Conservation (phyloP, 2,797 vertebrate genomes). For the Aselliscus stoliczkanus region DNA sequence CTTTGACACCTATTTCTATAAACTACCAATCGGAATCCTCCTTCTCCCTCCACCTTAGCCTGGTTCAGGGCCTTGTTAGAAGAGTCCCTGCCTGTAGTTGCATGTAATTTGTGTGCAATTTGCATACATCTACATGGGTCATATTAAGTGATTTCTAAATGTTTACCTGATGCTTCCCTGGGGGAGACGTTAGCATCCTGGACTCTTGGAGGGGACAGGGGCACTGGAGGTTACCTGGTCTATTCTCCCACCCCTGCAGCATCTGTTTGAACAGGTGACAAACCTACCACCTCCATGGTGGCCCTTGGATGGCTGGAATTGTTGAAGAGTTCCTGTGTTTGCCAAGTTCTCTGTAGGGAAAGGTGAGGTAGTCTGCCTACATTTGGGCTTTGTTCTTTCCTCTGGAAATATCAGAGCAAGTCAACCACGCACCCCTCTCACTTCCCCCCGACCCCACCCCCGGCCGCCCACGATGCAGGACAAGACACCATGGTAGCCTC, state of each 20-base stretch:
- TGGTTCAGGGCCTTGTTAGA: neutral
- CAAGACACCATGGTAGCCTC: rapidly evolving
- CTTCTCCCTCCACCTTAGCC: neutral
- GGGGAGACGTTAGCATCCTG: neutral
- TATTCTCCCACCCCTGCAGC: neutral
- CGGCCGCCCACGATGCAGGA: neutral
- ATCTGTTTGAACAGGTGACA: neutral
- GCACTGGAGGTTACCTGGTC: neutral
- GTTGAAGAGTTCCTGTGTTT: neutral
- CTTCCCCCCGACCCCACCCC: rapidly evolving
- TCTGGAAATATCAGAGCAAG: neutral
- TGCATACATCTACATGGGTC: neutral
- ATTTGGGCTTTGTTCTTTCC: neutral
- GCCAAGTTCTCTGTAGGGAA: neutral
- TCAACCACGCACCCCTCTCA: too few species aligned
- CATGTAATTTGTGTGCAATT: neutral
- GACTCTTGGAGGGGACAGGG: neutral
- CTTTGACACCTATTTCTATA: neutral
- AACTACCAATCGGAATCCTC: neutral
- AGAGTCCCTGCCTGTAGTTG: neutral
- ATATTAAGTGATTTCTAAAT: neutral
- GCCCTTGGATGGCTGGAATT: neutral
- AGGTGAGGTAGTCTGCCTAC: neutral
- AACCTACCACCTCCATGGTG: neutral
- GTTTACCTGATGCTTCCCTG: neutral